A percentile compares a stretch with the other conserved stretches of the same genome.
Conservation (phyloP, 1,140 invertebrate species). For the Nebria ingens region DNA sequence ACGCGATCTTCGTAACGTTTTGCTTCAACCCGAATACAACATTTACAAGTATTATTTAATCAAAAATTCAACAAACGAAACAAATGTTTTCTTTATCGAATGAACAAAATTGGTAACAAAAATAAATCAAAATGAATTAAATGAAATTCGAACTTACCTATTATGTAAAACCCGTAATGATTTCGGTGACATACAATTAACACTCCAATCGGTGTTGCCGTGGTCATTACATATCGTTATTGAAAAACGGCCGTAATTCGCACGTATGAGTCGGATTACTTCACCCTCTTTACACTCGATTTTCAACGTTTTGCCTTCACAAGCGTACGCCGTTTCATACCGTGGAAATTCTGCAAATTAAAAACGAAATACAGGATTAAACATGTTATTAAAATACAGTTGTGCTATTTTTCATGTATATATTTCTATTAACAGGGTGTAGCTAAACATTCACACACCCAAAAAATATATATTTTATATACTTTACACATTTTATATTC, state of each 20-base stretch:
- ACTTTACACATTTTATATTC: too few relatives aligned
- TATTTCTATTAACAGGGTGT: not conserved
- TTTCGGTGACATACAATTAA: slow-evolving; percentile 86
- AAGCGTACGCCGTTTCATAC: slow-evolving; percentile 87
- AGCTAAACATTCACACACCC: too few relatives aligned
- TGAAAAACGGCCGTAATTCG: slow-evolving; percentile 91
- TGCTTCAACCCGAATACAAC: too few relatives aligned
- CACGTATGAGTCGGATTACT: slow-evolving; percentile 82
- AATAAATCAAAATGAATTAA: too few relatives aligned
- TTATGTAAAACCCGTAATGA: slow-evolving; percentile 67
- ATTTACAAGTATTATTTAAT: too few relatives aligned
- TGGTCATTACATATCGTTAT: slow-evolving; percentile 95
- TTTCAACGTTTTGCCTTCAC: slow-evolving; percentile 80
- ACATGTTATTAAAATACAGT: not conserved
- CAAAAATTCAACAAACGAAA: too few relatives aligned
- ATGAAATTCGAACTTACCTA: slow-evolving; percentile 64
- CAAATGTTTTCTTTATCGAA: too few relatives aligned
- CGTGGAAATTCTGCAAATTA: slow-evolving; percentile 48
- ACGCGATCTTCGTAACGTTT: too few relatives aligned
- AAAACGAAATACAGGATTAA: slow-evolving; percentile 15
- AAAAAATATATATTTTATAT: too few relatives aligned
- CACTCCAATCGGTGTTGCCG: slow-evolving; percentile 92
- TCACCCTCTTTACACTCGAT: slow-evolving; percentile 80
- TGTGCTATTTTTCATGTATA: not conserved
- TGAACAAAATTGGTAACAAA: too few relatives aligned